A percentile compares a stretch with the other conserved stretches of the same genome.
Conservation (phyloP, 2,888 invertebrate genomes). For the Dexiosoma caninum region DNA sequence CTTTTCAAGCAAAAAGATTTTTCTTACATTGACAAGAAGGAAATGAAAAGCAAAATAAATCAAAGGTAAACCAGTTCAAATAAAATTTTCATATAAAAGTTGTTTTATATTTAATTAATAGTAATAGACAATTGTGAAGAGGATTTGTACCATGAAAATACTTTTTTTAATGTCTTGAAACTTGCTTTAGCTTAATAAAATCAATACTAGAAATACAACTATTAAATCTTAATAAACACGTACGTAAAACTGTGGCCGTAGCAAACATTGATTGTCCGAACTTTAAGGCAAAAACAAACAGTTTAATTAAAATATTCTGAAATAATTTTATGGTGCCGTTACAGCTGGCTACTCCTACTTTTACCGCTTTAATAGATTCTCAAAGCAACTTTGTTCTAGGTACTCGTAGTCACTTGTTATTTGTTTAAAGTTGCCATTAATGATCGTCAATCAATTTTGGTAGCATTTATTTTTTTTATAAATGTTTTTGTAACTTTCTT, state of each 20-base stretch:
- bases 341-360: constrained; percentile 22
- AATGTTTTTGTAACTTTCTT: constrained; percentile 33
- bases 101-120: constrained; percentile 38
- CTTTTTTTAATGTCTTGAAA: background rate
- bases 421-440: constrained; percentile 39
- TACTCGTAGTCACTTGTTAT: constrained; percentile 50
- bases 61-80: constrained; percentile 23
- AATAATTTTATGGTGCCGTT: constrained; percentile 25
- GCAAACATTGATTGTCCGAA: constrained; percentile 27
- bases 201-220: constrained; percentile 3
- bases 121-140: background rate
- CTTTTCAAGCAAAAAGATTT: background rate
- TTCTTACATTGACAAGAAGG: constrained; percentile 7
- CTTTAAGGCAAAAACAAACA: background rate
- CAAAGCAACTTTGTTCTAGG: background rate
- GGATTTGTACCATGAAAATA: background rate
- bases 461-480: background rate
- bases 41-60: constrained; percentile 6
- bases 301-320: constrained; percentile 47
- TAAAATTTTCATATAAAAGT: constrained; percentile 4
- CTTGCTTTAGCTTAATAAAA: background rate
- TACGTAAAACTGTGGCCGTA: background rate
- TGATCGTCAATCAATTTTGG: constrained; percentile 56
- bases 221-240: constrained; percentile 9
- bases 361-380: background rate